Conservation (phyloP, 2,888 invertebrate species). For the Marasmarcha lunaedactyla region DNA sequence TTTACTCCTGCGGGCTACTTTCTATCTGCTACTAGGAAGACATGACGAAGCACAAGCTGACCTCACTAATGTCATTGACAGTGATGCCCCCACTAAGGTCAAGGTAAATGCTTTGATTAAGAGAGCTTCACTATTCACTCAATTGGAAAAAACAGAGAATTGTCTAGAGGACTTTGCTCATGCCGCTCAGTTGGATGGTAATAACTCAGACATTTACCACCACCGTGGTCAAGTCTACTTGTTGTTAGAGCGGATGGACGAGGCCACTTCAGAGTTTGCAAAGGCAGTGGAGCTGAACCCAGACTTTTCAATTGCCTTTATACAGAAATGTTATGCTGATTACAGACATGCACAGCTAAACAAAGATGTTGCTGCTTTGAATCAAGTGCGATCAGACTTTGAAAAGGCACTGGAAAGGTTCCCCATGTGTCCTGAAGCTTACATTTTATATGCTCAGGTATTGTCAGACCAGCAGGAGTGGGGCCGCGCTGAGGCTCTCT, state of each 20-base stretch:
- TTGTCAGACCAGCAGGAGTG: slow-evolving; percentile 87
- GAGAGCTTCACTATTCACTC: slow-evolving; percentile 86
- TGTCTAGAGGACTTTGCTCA: slow-evolving; percentile 83
- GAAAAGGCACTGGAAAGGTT: slow-evolving; percentile 82
- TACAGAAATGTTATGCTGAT: slow-evolving; percentile 92
- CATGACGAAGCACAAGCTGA: slow-evolving; percentile 80
- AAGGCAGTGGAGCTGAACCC: slow-evolving; percentile 86
- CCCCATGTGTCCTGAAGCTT: slow-evolving; percentile 88
- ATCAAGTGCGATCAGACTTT: slow-evolving; percentile 79
- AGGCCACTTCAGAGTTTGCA: slow-evolving; percentile 86
- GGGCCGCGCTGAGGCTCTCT: slow-evolving; percentile 84
- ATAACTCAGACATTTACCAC: slow-evolving; percentile 91
- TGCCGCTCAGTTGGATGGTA: slow-evolving; percentile 81
- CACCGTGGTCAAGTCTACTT: slow-evolving; percentile 92
- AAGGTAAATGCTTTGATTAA: slow-evolving; percentile 90
- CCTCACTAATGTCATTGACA: slow-evolving; percentile 76
- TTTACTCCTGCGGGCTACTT: slow-evolving; percentile 84
- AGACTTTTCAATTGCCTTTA: slow-evolving; percentile 85
- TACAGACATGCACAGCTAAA: slow-evolving; percentile 78
- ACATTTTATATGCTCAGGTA: slow-evolving; percentile 91
- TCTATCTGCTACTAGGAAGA: slow-evolving; percentile 82
- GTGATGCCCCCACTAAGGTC: slow-evolving; percentile 72
- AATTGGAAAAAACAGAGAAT: slow-evolving; percentile 78
- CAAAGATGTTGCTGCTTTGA: slow-evolving; percentile 72
- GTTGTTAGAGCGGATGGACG: slow-evolving; percentile 82